Base-by-base conservation (phyloP, 1,140 invertebrate species). In the Venturia canescens region DNA sequence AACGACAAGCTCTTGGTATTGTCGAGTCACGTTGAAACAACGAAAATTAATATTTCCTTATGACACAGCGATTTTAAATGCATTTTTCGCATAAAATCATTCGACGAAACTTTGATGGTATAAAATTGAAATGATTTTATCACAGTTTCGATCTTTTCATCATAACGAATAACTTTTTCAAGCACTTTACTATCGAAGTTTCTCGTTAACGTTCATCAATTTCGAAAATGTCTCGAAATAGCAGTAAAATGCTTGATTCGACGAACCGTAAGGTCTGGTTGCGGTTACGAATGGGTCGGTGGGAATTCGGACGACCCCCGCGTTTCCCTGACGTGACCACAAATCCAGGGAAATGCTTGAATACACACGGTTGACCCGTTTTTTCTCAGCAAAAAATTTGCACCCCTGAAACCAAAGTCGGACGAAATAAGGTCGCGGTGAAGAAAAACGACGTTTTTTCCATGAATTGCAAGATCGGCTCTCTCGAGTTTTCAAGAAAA, bases 321-420 rank as follows among this genome's bases (percentile, higher is more conserved):
- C 23, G 60, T 63, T 26, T 13, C 3, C 2, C 21, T 63, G 60
- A 63, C 60, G n/a, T 23, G 21, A 26, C 60, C n/a, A 63, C 60
- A 26, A 63, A 63, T 63, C 60, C 15, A 3, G 11, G 11, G 21
- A 23, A 63, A 63, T 26, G 23, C 60, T 63, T 63, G 60, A 63
- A 63, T 63, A 26, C 60, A 26, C 60, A 63, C 60, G 60, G 60
- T 63, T 63, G 60, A 63, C n/a, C 60, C 23, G 60, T 63, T 63
- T 53, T 63, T 63, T 23, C 27, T 63, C 60, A 11, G 21, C 23
- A 63, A 23, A 26, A 7, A 63, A 63, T 63, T 63, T 21, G 60
- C 60, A 63, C n/a, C 18, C 23, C 23, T 63, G 23, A 63, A 44
- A 26, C 23, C 60, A 21, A 18, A n/a, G 50, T n/a, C n/a, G 50